A percentile compares a stretch with the other conserved stretches of the same genome.
Evolutionary conservation across 1,140 invertebrate genomes (phyloP).

Genomic region (Eubasilissa regina): DNA sequence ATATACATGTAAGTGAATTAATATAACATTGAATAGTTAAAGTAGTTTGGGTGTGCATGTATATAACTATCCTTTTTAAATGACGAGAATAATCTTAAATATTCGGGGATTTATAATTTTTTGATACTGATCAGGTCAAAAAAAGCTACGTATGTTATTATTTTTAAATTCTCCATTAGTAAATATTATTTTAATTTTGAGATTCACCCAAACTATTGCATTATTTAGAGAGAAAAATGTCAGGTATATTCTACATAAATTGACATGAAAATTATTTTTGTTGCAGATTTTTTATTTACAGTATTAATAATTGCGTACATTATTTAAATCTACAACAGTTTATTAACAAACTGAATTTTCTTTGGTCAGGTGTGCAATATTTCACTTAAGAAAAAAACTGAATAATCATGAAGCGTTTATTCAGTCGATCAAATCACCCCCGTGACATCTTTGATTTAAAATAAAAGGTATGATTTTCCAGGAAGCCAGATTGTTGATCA

Average conservation of each 20-base stretch:
- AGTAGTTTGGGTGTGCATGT: conserved; percentile 17
- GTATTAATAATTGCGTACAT: background rate
- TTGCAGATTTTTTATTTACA: conserved; percentile 21
- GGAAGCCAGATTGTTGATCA: no score
- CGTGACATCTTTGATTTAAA: no score
- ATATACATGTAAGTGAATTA: conserved; percentile 30
- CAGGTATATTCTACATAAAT: conserved; percentile 30
- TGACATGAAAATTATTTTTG: conserved; percentile 28
- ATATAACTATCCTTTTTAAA: background rate
- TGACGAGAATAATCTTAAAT: background rate
- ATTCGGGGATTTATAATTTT: no score
- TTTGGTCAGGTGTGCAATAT: conserved; percentile 18
- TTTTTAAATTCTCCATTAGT: background rate
- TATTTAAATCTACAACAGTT: conserved; percentile 18
- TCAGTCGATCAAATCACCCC: no score
- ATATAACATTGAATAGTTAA: conserved; percentile 12
- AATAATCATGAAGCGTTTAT: no score
- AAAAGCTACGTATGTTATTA: background rate
- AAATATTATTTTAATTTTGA: background rate
- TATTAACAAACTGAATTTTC: background rate
- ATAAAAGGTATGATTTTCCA: no score
- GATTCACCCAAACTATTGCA: conserved; percentile 11
- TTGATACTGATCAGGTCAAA: no score
- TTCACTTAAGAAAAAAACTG: conserved; percentile 1
- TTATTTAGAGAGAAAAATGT: background rate